Base-by-base conservation (phyloP, 2,113 vertebrate species). In the Orycteropus afer region DNA sequence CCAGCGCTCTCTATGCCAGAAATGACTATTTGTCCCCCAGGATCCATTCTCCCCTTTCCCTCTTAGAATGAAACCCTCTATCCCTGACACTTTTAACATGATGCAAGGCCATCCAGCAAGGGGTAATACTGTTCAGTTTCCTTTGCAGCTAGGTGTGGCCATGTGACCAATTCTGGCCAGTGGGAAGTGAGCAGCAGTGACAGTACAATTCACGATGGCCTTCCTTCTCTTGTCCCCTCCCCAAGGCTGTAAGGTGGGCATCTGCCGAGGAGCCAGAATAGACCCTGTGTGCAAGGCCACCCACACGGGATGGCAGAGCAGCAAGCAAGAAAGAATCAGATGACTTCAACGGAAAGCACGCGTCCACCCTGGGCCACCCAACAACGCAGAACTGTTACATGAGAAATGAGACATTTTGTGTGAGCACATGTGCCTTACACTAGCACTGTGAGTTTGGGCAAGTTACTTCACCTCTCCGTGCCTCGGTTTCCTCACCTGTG, bases 41-140 rank as follows among this genome's bases (percentile, higher is more conserved):
- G 84, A 73, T n/a, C 77, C 42, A 81, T 6, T 34, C 32, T 22
- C 69, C 53, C 3, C 73, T 63, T 81, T 89, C 55, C 42, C 27
- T 96, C 86, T 63, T 77, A 79, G 37, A 78, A 91, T 18, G n/a
- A 82, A 95, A 87, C 61, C 57, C 29, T 18, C 12, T 9, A 63
- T 29, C 65, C n/a, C 40, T 90, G 74, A n/a, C 29, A 79, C 17
- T 76, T 80, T 69, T 14, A 86, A 57, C 10, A 87, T 0, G 25
- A 61, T 34, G 6, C 25, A 93, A 0, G 34, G 27, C 32, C 49
- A 82, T 37, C 37, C 49, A 12, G 18, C 11, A 20, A 86, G 47
- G 3, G 6, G 59, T 53, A 61, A 67, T 17, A 12, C 9, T 37
- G 51, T 29, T 32, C 11, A 8, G 87, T 80, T 18, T 95, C 78